These are phyloP conservation scores for Diglossa brunneiventris DNA, from an alignment of 2,113 vertebrate genomes.

Conservation along the genomic window DNA sequence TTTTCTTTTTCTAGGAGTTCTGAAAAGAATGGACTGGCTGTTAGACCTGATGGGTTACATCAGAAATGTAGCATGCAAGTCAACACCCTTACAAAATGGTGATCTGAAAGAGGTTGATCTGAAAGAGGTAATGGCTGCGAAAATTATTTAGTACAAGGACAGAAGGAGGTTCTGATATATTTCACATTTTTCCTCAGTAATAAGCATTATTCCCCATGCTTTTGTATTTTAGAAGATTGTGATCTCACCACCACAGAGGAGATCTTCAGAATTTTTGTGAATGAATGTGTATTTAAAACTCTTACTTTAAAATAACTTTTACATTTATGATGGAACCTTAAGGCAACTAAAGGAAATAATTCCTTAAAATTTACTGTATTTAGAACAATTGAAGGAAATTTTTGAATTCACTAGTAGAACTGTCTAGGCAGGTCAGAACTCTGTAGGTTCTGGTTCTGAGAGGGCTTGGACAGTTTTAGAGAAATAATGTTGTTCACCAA, in stretches of 20 bases:
- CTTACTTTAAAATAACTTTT: background rate
- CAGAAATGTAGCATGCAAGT: conserved; percentile 79
- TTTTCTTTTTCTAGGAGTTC: conserved; percentile 76
- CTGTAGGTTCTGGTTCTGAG: background rate
- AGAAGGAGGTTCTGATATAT: background rate
- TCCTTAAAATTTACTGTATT: background rate
- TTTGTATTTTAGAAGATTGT: background rate
- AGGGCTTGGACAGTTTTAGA: background rate
- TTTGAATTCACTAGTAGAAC: background rate
- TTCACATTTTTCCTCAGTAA: background rate
- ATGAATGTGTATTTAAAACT: background rate
- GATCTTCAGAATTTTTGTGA: background rate
- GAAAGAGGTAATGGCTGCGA: conserved; percentile 76
- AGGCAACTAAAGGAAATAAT: background rate
- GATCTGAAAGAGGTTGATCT: conserved; percentile 73
- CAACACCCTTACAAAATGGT: conserved; percentile 56
- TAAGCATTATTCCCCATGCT: background rate
- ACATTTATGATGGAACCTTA: background rate
- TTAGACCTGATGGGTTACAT: conserved; percentile 91
- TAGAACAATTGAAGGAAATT: background rate
- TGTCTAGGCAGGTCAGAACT: background rate
- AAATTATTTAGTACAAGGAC: background rate
- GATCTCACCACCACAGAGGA: background rate
- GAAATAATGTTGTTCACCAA: background rate
- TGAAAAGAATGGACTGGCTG: conserved; percentile 90